Evolutionary conservation across 2,113 vertebrate genomes (phyloP), one percentile per base, ranked within the genome.

Genomic region (Dicentrarchus labrax): DNA sequence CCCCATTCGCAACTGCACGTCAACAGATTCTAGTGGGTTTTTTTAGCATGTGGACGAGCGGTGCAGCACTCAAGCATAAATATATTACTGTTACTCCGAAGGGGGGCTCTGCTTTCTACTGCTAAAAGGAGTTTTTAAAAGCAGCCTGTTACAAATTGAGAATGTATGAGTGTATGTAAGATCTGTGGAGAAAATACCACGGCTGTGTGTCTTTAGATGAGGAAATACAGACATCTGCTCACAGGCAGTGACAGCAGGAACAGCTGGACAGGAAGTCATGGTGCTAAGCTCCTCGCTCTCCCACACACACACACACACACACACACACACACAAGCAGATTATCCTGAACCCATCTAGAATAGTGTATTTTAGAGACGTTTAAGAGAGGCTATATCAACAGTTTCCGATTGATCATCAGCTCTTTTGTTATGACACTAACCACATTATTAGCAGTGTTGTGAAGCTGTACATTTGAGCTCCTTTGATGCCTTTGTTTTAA

Each of bases 181-280:
- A 65, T 78, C 69, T 71, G 54, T 21, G 39, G 54, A 72, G 69
- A 57, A 50, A 82, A 53, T 13, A 51, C 64, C 19, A 19, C 10
- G 16, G 76, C 67, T 64, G 72, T 22, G 21, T 60, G 90, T 80
- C 78, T 83, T 15, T 10, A 51, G 10, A 67, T 8, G 53, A 91
- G 84, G 86, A 92, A 91, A 92, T 79, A 64, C 89, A 92, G 88
- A 85, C 89, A 88, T 93, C 83, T 89, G 88, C 88, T 90, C 83
- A 76, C 24, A 43, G 72, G 78, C 68, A 61, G 67, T 85, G 92
- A 91, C 88, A 87, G 88, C 87, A 84, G 87, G 88, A 93, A 91
- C 92, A 93, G 93, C 90, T 92, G 93, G 91, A 91, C 90, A 86
- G 91, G 91, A 93, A 94, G 89, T 87, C 57, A 61, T 66, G 72